Evolutionary conservation across 92 coral and sea anemone genomes (phyloP).

Genomic region (Anthopleura xanthogrammica): DNA sequence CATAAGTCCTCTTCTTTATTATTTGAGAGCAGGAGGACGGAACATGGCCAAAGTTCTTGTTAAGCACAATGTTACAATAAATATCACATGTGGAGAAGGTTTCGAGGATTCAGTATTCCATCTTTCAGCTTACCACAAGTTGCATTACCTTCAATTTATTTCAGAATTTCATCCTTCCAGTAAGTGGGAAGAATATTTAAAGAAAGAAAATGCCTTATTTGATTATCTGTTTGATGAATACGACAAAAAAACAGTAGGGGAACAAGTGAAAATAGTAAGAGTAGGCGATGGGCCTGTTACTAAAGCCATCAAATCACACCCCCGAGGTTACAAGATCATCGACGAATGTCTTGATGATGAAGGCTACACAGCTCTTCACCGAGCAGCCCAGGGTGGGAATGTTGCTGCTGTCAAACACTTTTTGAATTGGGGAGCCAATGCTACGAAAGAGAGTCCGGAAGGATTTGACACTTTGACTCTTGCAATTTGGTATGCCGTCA

Average conservation of each 20-base stretch:
- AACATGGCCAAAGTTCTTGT: conserved; percentile 50
- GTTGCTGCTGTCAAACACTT: conserved; percentile 40
- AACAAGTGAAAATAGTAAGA: no score
- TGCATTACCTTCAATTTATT: conserved; percentile 31
- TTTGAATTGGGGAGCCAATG: conserved; percentile 51
- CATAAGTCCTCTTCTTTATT: conserved; percentile 33
- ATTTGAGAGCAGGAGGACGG: conserved; percentile 50
- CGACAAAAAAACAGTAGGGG: no score
- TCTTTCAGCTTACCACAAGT: conserved; percentile 47
- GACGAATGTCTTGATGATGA: conserved; percentile 61
- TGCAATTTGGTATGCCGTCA: conserved; percentile 41
- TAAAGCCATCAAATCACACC: conserved; percentile 20
- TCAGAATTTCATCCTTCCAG: background rate
- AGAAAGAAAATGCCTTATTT: conserved; percentile 30
- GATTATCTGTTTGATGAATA: no score
- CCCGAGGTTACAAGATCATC: conserved; percentile 8
- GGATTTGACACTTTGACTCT: conserved; percentile 41
- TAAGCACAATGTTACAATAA: conserved; percentile 26
- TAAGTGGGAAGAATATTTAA: background rate
- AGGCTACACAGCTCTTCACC: conserved; percentile 66
- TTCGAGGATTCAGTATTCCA: conserved; percentile 63
- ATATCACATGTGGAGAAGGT: conserved; percentile 45
- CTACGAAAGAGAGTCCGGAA: conserved; percentile 27
- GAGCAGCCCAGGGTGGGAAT: conserved; percentile 86
- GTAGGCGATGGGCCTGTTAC: conserved; percentile 40